Conservation (phyloP, 2,113 vertebrate species). For the Sigmodon hispidus region DNA sequence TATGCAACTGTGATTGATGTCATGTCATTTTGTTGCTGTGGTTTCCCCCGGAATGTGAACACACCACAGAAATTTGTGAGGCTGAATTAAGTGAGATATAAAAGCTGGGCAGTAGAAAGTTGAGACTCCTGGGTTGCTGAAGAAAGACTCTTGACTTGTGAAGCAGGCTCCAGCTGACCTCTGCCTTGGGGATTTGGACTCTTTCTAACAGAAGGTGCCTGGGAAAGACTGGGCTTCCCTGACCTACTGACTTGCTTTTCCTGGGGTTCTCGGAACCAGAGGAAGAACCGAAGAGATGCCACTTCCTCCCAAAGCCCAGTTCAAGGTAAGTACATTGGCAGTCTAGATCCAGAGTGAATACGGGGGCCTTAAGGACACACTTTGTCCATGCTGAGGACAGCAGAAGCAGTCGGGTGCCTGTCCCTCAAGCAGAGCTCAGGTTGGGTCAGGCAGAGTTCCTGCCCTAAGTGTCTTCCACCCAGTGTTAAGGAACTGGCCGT, state of each 20-base stretch:
- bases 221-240: conserved; percentile 48
- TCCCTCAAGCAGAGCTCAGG: neutral
- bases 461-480: neutral
- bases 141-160: neutral
- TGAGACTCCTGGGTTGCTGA: neutral
- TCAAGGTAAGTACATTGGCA: conserved; percentile 60
- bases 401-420: neutral
- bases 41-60: neutral
- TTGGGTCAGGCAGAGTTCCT: neutral
- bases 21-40: neutral
- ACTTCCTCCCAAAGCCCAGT: neutral
- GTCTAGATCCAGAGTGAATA: neutral
- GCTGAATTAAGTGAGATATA: neutral
- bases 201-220: conserved; percentile 46
- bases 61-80: neutral
- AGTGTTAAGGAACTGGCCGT: neutral
- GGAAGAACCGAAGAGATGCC: conserved; percentile 44
- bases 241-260: conserved; percentile 73
- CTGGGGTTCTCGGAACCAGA: conserved; percentile 69
- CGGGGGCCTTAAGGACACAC: neutral
- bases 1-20: neutral
- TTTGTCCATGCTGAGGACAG: accelerated
- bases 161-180: neutral
- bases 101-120: conserved; percentile 3
- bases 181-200: conserved; percentile 37